These are phyloP conservation scores for Himalopsyche tibetana DNA, from an alignment of 2,888 invertebrate species.

Conservation along the genomic window DNA sequence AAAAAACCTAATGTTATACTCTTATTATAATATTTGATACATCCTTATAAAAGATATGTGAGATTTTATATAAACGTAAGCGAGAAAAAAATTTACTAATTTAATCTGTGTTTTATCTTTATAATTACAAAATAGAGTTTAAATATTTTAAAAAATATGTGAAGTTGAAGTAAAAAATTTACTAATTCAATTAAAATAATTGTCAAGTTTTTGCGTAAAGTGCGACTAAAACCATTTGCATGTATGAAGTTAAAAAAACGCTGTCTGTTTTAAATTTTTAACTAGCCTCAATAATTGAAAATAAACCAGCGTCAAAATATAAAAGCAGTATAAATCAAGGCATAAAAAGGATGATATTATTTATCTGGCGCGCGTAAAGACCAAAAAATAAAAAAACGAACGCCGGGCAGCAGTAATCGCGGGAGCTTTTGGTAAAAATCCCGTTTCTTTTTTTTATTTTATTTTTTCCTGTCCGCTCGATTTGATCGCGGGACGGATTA, in stretches of 20 bases:
- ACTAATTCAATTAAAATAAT: too few relatives aligned
- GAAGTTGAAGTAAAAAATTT: too few relatives aligned
- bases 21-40: too few relatives aligned
- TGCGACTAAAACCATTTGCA: neutral
- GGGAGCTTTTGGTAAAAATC: neutral
- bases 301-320: neutral
- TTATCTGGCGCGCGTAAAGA: conserved; percentile 2
- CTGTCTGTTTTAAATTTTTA: conserved; percentile 1
- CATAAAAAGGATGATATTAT: conserved; percentile 35
- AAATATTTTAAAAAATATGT: too few relatives aligned
- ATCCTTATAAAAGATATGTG: too few relatives aligned
- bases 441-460: conserved; percentile 1
- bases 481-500: conserved; percentile 43
- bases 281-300: conserved; percentile 33
- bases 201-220: too few relatives aligned
- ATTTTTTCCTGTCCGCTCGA: conserved; percentile 34
- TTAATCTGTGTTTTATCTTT: too few relatives aligned
- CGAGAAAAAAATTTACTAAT: too few relatives aligned
- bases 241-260: neutral
- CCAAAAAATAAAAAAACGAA: conserved; percentile 1
- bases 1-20: too few relatives aligned
- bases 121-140: too few relatives aligned
- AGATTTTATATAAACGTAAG: too few relatives aligned
- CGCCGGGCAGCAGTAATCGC: conserved; percentile 20
- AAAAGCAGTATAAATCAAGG: conserved; percentile 14